Evolutionary conservation across 2,888 invertebrate genomes (phyloP).

Genomic region (Anthrax anthrax): DNA sequence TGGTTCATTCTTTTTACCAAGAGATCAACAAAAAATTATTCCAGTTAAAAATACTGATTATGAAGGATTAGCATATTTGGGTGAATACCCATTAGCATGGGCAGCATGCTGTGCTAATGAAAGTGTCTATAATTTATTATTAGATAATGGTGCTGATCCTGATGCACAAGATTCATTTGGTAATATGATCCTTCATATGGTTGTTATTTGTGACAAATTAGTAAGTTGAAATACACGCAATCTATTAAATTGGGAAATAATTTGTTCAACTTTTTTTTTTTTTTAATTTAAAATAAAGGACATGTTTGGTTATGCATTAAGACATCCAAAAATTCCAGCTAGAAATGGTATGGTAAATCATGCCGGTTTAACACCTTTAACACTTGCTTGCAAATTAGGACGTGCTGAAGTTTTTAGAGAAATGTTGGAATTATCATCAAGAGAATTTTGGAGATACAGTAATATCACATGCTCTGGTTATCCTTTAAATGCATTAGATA

Average conservation of each 20-base stretch:
- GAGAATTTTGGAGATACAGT: conserved; percentile 97
- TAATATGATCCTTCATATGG: conserved; percentile 99
- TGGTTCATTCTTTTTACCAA: conserved; percentile 90
- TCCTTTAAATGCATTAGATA: conserved; percentile 90
- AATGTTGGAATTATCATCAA: conserved; percentile 88
- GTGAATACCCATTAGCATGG: conserved; percentile 95
- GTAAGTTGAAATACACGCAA: conserved; percentile 40
- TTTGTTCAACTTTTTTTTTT: too few relatives aligned
- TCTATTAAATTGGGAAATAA: not conserved
- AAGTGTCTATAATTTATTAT: conserved; percentile 87
- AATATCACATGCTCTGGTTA: conserved; percentile 98
- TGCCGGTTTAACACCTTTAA: conserved; percentile 86
- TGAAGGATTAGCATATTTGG: conserved; percentile 92
- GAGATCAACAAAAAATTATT: conserved; percentile 74
- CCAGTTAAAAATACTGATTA: conserved; percentile 79
- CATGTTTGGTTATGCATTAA: conserved; percentile 95
- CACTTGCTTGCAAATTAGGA: conserved; percentile 91
- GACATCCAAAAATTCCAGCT: conserved; percentile 87
- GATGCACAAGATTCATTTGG: conserved; percentile 94
- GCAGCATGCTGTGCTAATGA: conserved; percentile 95
- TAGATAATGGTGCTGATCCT: conserved; percentile 87
- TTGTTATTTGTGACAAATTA: conserved; percentile 93
- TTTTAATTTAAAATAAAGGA: too few relatives aligned
- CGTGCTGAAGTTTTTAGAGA: conserved; percentile 93
- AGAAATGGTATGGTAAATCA: conserved; percentile 81